Percentiles rank a stretch among this genome's conserved stretches.
Evolutionary conservation across 2,113 vertebrate genomes (phyloP).

Genomic region (Lanius ludovicianus): DNA sequence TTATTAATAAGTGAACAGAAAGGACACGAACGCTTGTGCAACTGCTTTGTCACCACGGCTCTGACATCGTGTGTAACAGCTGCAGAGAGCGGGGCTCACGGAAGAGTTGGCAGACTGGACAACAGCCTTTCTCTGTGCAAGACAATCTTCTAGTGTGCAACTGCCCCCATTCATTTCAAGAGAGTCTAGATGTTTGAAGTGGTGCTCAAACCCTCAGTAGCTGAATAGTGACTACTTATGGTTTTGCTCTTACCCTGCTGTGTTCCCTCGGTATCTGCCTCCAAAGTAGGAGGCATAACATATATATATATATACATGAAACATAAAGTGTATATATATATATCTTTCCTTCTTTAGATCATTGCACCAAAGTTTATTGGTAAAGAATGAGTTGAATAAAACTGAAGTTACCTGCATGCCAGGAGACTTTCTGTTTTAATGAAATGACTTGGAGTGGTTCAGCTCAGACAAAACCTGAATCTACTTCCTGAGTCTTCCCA

Average conservation of each 20-base stretch:
- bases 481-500: not conserved
- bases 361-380: not conserved
- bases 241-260: not conserved
- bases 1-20: not conserved
- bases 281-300: not conserved
- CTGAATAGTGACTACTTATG: not conserved
- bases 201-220: not conserved
- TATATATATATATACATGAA: not conserved
- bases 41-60: not conserved
- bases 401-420: not conserved
- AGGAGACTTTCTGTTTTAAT: not conserved
- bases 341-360: not conserved
- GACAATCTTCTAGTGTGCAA: not conserved
- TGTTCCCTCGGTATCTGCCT: not conserved
- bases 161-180: not conserved
- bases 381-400: not conserved
- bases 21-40: not conserved
- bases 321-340: not conserved
- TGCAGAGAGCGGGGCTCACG: not conserved
- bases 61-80: accelerated
- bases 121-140: not conserved
- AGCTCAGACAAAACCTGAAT: not conserved
- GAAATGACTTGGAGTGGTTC: not conserved
- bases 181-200: not conserved
- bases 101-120: not conserved